These are phyloP conservation scores for Fragum whitleyi DNA, from an alignment of 2,888 invertebrate genomes.

Conservation along the genomic window DNA sequence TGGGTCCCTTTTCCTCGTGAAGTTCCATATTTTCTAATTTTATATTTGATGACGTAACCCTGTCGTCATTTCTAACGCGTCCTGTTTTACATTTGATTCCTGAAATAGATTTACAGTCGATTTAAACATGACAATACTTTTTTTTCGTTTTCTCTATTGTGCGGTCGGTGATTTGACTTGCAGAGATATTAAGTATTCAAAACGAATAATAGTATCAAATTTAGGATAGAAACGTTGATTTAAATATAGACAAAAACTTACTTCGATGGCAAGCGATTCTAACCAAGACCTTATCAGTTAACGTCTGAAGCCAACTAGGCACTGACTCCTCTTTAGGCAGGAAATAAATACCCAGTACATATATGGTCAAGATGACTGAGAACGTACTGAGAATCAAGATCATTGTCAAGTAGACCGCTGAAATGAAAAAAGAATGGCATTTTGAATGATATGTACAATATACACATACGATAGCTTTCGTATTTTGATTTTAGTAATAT, in stretches of 20 bases:
- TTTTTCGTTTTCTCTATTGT: too few relatives aligned
- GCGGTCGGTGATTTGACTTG: too few relatives aligned
- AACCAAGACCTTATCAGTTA: slow-evolving; percentile 41
- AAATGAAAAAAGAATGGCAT: slow-evolving; percentile 15
- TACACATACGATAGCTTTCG: too few relatives aligned
- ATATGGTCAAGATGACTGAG: slow-evolving; percentile 59
- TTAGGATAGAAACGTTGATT: too few relatives aligned
- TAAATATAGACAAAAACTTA: neutral
- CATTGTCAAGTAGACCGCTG: slow-evolving; percentile 60
- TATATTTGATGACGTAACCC: neutral
- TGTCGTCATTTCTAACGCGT: neutral
- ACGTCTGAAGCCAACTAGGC: slow-evolving; percentile 42
- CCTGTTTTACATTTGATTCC: neutral
- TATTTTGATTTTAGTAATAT: too few relatives aligned
- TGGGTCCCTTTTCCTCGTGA: neutral
- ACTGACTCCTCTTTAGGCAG: slow-evolving; percentile 52
- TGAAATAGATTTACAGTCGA: too few relatives aligned
- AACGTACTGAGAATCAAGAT: slow-evolving; percentile 56
- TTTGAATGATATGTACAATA: too few relatives aligned
- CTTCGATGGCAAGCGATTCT: slow-evolving; percentile 49
- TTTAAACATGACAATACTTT: too few relatives aligned
- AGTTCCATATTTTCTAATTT: slow-evolving; percentile 2
- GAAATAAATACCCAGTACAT: slow-evolving; percentile 60
- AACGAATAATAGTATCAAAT: too few relatives aligned
- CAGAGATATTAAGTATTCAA: too few relatives aligned